Base-by-base conservation (phyloP, 1,140 invertebrate genomes). In the Drosophila ironensis region DNA sequence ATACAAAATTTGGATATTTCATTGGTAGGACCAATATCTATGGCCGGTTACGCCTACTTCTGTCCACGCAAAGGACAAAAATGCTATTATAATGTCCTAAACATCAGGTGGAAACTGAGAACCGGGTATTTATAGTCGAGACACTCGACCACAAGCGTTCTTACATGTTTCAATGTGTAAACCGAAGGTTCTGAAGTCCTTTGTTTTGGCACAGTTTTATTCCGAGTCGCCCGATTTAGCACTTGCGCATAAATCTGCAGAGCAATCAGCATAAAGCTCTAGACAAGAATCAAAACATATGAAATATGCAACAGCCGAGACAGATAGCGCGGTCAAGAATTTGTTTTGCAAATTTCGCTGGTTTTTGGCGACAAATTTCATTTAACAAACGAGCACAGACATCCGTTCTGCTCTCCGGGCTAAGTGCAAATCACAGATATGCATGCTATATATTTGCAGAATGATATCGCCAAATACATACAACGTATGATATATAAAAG, bases 281-380 rank as follows among this genome's bases (percentile, higher is more conserved):
- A 48, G 27, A 47, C 25, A 16, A 56, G 47, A 67, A 45, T 44
- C 28, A 72, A 75, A 70, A 63, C 25, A 57, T 68, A 78, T 84
- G 69, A 84, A 84, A 84, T 82, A 82, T 82, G 80, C 78, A 78
- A 70, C 68, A 84, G 72, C 11, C 53, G 37, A 50, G 45, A 28
- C 74, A 56, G 50, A 40, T 48, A 47, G 41, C 35, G 16, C 41
- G 59, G 45, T 72, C 47, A 24, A 27, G 56, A 35, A 82, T 82
- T 82, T 72, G 77, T 30, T 46, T 82, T 82, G 77, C 73, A 54
- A 77, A 82, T 82, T 84, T 68, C 45, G 57, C 37, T 35, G 47
- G 53, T 63, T 81, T 81, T 81, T 82, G 77, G 77, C 56, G 77
- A 81, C 77, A 82, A 63, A 70, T 80, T 77, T 48, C 57, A 61